Evolutionary conservation across 2,888 invertebrate genomes (phyloP).

Genomic region (Chironomus riparius): DNA sequence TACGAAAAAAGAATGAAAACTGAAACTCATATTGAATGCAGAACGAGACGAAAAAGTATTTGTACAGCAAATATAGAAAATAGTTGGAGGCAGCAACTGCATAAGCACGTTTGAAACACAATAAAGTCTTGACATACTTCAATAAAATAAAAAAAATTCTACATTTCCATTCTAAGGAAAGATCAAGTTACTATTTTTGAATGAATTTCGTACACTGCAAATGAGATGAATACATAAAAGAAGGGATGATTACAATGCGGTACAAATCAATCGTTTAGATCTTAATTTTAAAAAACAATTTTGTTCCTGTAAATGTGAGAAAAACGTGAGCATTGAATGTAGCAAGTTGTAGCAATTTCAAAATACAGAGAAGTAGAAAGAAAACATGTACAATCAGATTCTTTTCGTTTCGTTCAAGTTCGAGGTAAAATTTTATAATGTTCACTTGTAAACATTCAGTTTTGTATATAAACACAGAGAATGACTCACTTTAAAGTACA

Average conservation of each 20-base stretch:
- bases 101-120: not conserved
- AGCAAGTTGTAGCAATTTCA: not conserved
- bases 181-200: constrained; percentile 3
- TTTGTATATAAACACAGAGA: not conserved
- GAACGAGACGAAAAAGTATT: not conserved
- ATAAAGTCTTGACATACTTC: constrained; percentile 3
- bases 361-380: not conserved
- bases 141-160: not conserved
- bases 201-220: not conserved
- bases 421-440: not conserved
- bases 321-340: not conserved
- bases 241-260: not conserved
- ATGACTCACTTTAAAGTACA: not conserved
- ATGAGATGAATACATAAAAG: not conserved
- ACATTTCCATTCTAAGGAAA: not conserved
- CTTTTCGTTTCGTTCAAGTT: not conserved
- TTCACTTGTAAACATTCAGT: not conserved
- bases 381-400: not conserved
- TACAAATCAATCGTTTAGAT: not conserved
- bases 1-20: not conserved
- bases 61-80: not conserved
- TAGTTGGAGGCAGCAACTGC: not conserved
- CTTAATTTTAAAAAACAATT: not conserved
- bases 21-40: not conserved
- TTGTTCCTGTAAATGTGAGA: not conserved